Base-by-base conservation (phyloP, 2,888 invertebrate species). In the Scaeva pyrastri region DNA sequence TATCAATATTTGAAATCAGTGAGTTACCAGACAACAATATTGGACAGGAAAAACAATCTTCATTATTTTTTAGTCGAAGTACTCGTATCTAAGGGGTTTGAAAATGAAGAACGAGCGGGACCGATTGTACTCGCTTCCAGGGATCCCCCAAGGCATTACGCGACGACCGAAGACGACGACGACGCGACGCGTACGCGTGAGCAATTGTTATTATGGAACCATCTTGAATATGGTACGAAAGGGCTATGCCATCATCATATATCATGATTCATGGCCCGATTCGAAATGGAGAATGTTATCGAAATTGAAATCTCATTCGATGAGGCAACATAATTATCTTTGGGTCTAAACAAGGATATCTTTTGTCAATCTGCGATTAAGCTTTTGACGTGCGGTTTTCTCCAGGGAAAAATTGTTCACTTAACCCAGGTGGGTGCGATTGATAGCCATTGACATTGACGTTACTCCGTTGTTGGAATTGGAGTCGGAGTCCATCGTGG, bases 1-100 rank as follows among this genome's bases (percentile, higher is more conserved):
- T 88, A 88, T 88, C 88, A 74, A 75, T 81, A 84, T 78, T 78
- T 83, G 77, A 88, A 88, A 87, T 88, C 88, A 50, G 60, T 79
- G 76, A 86, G 68, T 78, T 88, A 11, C 8, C 8, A 12, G 52
- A 14, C 4, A 8, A 12, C 1, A 21, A 76, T 88, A 68, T 66
- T 71, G 64, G 43, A 76, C 50, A 73, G 39, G 56, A 58, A 7
- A 64, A 21, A 16, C 16, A 81, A 50, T 68, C 52, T 66, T 82
- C 66, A 36, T 64, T 43, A 50, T 72, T 56, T 72, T 56, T 64
- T 52, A 62, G 11, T 16, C n/a, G 7, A 8, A 31, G 31, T 31
- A n/a, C n/a, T n/a, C n/a, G n/a, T n/a, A n/a, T n/a, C n/a, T n/a
- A n/a, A n/a, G n/a, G n/a, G 14, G 39, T 21, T 41, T 10, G n/a